Percentiles rank a stretch among this genome's conserved stretches.
phyloP scores from a whole-genome alignment of 53 echinoderm and acorn worm genomes.

The Crossaster papposus region DNA sequence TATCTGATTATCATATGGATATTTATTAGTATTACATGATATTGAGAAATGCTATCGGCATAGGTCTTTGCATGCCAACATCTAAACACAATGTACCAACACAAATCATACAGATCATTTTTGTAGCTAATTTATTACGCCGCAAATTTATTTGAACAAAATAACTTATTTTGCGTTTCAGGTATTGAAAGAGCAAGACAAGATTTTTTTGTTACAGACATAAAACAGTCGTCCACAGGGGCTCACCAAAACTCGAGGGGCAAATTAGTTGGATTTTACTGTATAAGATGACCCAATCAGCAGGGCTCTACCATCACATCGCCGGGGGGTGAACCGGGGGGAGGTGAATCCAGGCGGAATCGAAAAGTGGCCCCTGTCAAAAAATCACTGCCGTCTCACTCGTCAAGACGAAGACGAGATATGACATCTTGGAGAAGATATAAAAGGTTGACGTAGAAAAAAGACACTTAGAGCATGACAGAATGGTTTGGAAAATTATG shows the following conservation, averaged over 20 bases:
- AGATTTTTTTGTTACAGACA: background rate
- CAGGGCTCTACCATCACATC: slow-evolving; percentile 46
- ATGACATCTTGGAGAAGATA: slow-evolving; percentile 20
- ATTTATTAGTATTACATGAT: too few species aligned
- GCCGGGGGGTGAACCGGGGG: slow-evolving; percentile 37
- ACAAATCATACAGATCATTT: too few species aligned
- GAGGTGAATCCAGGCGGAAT: slow-evolving; percentile 26
- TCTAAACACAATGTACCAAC: too few species aligned
- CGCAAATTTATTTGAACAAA: too few species aligned
- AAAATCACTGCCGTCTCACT: slow-evolving; percentile 8
- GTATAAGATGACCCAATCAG: slow-evolving; percentile 44
- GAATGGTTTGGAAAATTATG: background rate
- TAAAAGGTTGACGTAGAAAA: background rate
- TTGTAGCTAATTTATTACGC: too few species aligned
- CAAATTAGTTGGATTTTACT: slow-evolving; percentile 50
- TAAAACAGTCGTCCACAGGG: slow-evolving; percentile 12
- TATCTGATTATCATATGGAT: too few species aligned
- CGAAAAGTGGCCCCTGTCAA: slow-evolving; percentile 46
- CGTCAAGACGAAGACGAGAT: slow-evolving; percentile 20
- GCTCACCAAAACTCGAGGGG: slow-evolving; percentile 52
- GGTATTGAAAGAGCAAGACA: background rate
- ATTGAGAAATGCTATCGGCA: too few species aligned
- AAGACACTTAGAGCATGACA: background rate
- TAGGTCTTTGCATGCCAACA: too few species aligned
- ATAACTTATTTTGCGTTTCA: background rate